A percentile compares a stretch with the other conserved stretches of the same genome.
Evolutionary conservation across 2,113 vertebrate species (phyloP).

Genomic region (Oreochromis spilurus): DNA sequence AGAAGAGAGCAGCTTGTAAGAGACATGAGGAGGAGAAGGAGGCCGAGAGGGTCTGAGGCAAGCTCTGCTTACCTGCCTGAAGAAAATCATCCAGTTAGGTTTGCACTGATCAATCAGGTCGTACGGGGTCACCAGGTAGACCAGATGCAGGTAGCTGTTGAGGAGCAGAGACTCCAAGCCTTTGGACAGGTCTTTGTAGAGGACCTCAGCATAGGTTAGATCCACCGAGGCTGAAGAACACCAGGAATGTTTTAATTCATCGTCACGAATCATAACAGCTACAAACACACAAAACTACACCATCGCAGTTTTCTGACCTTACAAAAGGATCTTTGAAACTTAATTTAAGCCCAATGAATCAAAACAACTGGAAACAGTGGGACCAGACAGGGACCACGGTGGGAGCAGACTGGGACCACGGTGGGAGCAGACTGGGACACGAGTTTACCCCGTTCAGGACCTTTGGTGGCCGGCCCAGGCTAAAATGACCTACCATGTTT

Average conservation of each 20-base stretch:
- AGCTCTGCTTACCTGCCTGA: constrained; percentile 78
- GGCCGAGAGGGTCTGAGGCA: neutral
- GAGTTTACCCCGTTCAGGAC: neutral
- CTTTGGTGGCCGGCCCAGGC: neutral
- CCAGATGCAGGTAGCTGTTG: constrained; percentile 84
- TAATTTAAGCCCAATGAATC: neutral
- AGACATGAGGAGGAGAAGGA: neutral
- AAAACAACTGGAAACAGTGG: neutral
- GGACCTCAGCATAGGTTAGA: constrained; percentile 77
- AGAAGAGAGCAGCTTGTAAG: neutral
- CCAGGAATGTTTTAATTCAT: neutral
- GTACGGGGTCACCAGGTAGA: constrained; percentile 89
- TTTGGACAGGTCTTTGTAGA: constrained; percentile 84
- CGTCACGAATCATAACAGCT: neutral
- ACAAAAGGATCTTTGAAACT: neutral
- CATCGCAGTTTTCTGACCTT: neutral
- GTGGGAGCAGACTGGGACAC: no score
- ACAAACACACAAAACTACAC: neutral
- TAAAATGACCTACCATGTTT: neutral
- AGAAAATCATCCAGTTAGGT: constrained; percentile 92
- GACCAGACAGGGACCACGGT: neutral
- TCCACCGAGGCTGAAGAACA: constrained; percentile 82
- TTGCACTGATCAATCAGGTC: constrained; percentile 78
- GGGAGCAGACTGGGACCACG: neutral
- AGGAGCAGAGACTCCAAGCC: constrained; percentile 89